Conservation (phyloP, 2,113 vertebrate species). For the Lagopus leucura region DNA sequence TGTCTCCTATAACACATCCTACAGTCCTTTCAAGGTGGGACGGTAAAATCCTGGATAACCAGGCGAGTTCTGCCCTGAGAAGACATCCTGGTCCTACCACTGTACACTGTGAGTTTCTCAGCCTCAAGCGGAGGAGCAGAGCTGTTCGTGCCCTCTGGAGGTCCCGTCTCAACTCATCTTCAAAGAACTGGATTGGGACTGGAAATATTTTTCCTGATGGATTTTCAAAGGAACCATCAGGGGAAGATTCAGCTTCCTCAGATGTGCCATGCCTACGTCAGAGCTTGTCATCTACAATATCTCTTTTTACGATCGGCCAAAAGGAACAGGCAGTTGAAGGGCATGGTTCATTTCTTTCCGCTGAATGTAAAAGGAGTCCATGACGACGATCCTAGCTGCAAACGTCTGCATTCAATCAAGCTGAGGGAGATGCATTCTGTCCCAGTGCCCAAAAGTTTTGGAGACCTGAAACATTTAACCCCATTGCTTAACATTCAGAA, state of each 20-base stretch:
- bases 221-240: conserved; percentile 33
- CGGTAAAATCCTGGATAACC: not conserved
- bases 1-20: not conserved
- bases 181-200: not conserved
- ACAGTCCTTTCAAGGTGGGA: not conserved
- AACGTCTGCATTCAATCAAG: conserved; percentile 47
- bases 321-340: conserved; percentile 42
- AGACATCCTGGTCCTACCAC: not conserved
- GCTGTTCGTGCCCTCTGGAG: not conserved
- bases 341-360: conserved; percentile 49
- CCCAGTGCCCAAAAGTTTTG: conserved; percentile 31
- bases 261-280: conserved; percentile 26
- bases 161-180: not conserved
- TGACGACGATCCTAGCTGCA: not conserved
- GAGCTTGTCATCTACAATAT: conserved; percentile 46
- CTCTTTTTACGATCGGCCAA: conserved; percentile 28
- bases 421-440: conserved; percentile 9
- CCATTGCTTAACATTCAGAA: conserved; percentile 49
- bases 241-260: conserved; percentile 28
- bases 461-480: conserved; percentile 40
- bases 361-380: conserved; percentile 47
- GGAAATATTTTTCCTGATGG: not conserved
- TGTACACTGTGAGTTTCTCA: not conserved
- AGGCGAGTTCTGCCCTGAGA: not conserved
- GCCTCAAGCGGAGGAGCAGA: not conserved